Evolutionary conservation across 2,797 vertebrate species (phyloP).

Genomic region (Pelochelys cantorii): DNA sequence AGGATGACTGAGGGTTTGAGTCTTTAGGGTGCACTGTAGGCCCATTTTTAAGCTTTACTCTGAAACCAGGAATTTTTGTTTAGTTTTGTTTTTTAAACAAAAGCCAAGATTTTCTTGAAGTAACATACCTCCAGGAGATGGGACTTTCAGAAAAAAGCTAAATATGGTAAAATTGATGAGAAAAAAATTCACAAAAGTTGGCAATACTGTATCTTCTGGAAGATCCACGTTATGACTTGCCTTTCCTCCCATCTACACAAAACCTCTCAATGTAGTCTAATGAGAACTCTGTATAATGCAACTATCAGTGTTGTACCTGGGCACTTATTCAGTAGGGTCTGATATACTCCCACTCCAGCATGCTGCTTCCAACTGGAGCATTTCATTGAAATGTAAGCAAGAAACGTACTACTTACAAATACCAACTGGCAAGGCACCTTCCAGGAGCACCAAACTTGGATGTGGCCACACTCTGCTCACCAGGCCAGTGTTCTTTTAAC

Average conservation of each 20-base stretch:
- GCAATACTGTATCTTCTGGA: neutral
- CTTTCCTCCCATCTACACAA: neutral
- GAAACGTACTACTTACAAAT: neutral
- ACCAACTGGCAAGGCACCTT: neutral
- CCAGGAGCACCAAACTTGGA: constrained; percentile 16
- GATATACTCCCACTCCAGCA: constrained; percentile 1
- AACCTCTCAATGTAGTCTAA: neutral
- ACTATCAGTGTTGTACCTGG: constrained; percentile 42
- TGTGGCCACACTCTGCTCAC: neutral
- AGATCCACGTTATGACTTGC: neutral
- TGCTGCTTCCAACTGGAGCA: constrained; percentile 6
- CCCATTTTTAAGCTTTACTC: neutral
- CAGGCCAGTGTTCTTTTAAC: neutral
- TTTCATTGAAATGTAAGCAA: constrained; percentile 38
- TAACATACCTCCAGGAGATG: neutral
- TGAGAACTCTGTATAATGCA: neutral
- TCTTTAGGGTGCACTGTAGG: neutral
- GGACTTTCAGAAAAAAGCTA: neutral
- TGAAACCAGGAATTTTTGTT: neutral
- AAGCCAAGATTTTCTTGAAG: neutral
- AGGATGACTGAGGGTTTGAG: neutral
- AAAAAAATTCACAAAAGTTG: neutral
- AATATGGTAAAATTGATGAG: neutral
- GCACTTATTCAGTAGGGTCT: constrained; percentile 58
- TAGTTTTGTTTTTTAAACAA: neutral